Conservation (phyloP, 1,140 invertebrate species). For the Euschistus heros region DNA sequence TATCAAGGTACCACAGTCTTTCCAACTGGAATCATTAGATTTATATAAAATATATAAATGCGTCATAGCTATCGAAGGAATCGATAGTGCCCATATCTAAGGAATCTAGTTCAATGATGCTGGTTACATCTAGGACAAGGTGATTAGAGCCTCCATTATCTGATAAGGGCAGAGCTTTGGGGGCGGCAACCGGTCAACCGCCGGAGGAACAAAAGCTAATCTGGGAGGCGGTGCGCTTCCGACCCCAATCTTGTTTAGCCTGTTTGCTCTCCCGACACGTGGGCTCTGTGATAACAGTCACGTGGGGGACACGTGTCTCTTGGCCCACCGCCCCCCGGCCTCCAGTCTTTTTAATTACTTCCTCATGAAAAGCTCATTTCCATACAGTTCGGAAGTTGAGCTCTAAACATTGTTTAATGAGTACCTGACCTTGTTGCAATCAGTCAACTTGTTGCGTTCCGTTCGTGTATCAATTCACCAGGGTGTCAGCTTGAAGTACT, state of each 20-base stretch:
- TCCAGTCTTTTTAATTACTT: conserved; percentile 16
- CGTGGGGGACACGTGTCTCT: background rate
- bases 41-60: too few species aligned
- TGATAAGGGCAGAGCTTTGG: background rate
- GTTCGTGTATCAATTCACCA: too few species aligned
- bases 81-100: too few species aligned
- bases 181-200: background rate
- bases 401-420: too few species aligned
- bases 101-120: too few species aligned
- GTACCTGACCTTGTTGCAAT: too few species aligned
- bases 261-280: background rate
- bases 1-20: too few species aligned
- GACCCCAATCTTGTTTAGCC: background rate
- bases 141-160: conserved; percentile 6
- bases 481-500: too few species aligned
- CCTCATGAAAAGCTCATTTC: conserved; percentile 11
- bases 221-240: background rate
- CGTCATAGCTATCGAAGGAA: too few species aligned
- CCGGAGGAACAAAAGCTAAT: too few species aligned
- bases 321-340: background rate
- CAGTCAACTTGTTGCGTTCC: too few species aligned
- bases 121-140: background rate
- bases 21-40: too few species aligned
- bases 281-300: background rate
- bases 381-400: background rate